Conservation (phyloP, 2,797 vertebrate genomes). For the Acropternis orthonyx region DNA sequence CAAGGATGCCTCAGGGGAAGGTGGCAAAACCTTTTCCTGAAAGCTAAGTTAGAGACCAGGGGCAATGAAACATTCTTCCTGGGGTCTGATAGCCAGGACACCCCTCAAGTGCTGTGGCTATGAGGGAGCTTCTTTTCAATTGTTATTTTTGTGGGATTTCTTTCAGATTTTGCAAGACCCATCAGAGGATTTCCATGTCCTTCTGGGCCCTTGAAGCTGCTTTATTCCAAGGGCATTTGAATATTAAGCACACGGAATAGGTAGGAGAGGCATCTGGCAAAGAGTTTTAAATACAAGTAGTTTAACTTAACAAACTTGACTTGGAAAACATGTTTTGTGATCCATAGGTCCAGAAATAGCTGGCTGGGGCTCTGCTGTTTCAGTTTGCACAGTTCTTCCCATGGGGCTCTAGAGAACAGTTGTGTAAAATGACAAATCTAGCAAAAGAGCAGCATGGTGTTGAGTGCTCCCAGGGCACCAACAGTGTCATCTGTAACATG, state of each 20-base stretch:
- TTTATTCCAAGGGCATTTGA: background rate
- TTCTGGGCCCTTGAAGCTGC: background rate
- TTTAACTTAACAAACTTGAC: background rate
- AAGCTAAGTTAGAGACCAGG: background rate
- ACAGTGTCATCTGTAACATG: background rate
- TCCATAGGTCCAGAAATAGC: background rate
- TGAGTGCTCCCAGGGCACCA: background rate
- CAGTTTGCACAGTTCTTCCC: background rate
- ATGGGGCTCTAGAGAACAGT: background rate
- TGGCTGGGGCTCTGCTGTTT: background rate
- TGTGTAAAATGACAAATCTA: background rate
- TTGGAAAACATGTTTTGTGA: background rate
- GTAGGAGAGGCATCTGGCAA: background rate
- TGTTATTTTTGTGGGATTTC: background rate
- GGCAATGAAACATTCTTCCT: background rate
- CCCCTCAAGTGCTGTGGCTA: rapidly evolving
- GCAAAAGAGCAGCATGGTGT: background rate
- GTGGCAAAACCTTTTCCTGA: background rate
- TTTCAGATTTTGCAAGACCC: background rate
- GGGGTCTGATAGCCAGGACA: background rate
- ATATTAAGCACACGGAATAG: background rate
- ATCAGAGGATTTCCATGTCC: background rate
- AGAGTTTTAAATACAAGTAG: background rate
- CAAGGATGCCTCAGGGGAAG: background rate
- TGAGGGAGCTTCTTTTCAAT: background rate